Evolutionary conservation across 2,888 invertebrate genomes (phyloP).

Genomic region (Xestobium rufovillosum): DNA sequence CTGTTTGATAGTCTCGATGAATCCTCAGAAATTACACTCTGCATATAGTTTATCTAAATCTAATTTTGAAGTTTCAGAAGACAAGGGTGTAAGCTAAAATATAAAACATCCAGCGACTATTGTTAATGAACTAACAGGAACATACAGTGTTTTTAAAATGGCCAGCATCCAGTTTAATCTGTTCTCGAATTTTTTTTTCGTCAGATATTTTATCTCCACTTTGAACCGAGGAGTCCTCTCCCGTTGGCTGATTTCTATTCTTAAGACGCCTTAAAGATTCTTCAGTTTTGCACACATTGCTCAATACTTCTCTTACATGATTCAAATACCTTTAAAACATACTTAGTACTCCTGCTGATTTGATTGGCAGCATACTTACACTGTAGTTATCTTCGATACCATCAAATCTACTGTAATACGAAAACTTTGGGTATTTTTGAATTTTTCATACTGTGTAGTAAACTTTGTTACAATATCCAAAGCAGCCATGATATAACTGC

Average conservation of each 20-base stretch:
- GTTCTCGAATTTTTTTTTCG: slow-evolving; percentile 90
- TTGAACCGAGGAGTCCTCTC: slow-evolving; percentile 46
- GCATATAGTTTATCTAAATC: neutral
- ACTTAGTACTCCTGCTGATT: slow-evolving; percentile 10
- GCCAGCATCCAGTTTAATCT: slow-evolving; percentile 78
- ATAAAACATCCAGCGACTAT: neutral
- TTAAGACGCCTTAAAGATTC: slow-evolving; percentile 87
- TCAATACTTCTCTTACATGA: slow-evolving; percentile 79
- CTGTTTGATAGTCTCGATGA: too few relatives aligned
- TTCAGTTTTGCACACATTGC: slow-evolving; percentile 91
- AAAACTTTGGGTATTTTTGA: slow-evolving; percentile 7
- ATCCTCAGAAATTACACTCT: slow-evolving; percentile 2
- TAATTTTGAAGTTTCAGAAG: neutral
- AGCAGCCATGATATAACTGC: slow-evolving; percentile 49
- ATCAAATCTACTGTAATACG: slow-evolving; percentile 34
- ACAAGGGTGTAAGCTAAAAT: neutral
- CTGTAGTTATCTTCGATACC: slow-evolving; percentile 43
- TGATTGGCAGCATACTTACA: slow-evolving; percentile 42
- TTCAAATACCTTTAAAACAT: slow-evolving; percentile 51
- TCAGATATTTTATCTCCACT: slow-evolving; percentile 54
- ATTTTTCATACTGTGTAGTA: slow-evolving; percentile 9
- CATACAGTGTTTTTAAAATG: slow-evolving; percentile 55
- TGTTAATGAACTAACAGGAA: slow-evolving; percentile 4
- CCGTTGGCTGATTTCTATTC: slow-evolving; percentile 32
- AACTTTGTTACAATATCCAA: neutral